Evolutionary conservation across 2,797 vertebrate genomes (phyloP), one percentile per base, ranked within the genome.

Genomic region (Emydoidea blandingii): DNA sequence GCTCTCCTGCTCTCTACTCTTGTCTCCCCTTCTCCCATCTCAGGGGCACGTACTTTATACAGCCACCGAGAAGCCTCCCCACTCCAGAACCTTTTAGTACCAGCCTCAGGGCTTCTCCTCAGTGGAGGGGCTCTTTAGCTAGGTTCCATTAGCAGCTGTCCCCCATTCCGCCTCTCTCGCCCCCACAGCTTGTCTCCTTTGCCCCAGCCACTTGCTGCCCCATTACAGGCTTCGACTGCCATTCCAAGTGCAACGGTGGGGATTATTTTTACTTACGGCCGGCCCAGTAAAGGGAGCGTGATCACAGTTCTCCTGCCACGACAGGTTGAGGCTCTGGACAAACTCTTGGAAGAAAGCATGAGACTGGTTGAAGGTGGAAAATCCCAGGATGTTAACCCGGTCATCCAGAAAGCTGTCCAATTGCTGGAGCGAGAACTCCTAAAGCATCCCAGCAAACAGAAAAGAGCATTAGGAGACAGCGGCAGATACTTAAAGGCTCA

Each of bases 271-370:
- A 98, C 99, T 99, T 96, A 99, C 99, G 80, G 99, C 99, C 7
- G 99, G 99, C 57, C 99, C 99, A 8, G 99, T 99, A 23, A 99
- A 99, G 85, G 99, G 99, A 76, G 99, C 98, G 0, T 99, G 99
- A 96, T 99, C 99, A 49, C 99, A 99, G 98, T 99, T 99, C 98
- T 99, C 99, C 97, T 99, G 99, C 99, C 99, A 99, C 92, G 99
- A 99, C 93, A 99, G 99, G 97, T 99, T 99, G 98, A 99, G 99
- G 97, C 99, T 99, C 95, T 99, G 98, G 23, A 98, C 98, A 96
- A 99, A 99, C 97, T 99, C 99, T 98, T 99, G 98, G 98, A 99
- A 99, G 98, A 99, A 99, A 94, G 99, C 98, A 72, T 99, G 99
- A 4, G 99, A 99, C 93, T 98, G 98, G 98, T 99, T 99, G 99